Percentiles rank a stretch among this genome's conserved stretches.
These are phyloP conservation scores for Euschistus heros DNA, from an alignment of 1,140 invertebrate species.

Conservation along the genomic window DNA sequence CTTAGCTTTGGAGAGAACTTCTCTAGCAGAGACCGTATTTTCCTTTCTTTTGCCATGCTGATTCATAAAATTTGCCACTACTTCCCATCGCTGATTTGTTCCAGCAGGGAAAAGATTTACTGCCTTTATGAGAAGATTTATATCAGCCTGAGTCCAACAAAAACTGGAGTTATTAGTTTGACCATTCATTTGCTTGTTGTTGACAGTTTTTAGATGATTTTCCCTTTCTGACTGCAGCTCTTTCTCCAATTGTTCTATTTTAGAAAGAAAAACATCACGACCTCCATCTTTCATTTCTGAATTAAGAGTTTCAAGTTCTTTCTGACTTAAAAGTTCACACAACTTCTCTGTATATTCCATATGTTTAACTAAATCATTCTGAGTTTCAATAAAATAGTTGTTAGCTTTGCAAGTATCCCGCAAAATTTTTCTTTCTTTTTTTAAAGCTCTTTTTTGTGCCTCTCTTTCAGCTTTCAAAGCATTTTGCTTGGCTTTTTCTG, in stretches of 20 bases:
- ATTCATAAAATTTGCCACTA: slow-evolving; percentile 90
- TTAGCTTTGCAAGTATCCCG: slow-evolving; percentile 76
- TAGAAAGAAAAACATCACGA: slow-evolving; percentile 44
- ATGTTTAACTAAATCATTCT: slow-evolving; percentile 63
- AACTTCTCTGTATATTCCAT: slow-evolving; percentile 86
- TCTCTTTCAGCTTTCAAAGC: slow-evolving; percentile 79
- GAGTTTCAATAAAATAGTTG: slow-evolving; percentile 69
- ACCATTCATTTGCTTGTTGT: slow-evolving; percentile 32
- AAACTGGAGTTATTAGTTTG: slow-evolving; percentile 32
- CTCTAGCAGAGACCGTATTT: slow-evolving; percentile 55
- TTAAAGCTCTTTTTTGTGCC: slow-evolving; percentile 65
- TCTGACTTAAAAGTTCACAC: slow-evolving; percentile 58
- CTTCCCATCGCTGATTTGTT: slow-evolving; percentile 91
- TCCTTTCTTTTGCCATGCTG: slow-evolving; percentile 60
- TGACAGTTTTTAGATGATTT: slow-evolving; percentile 37
- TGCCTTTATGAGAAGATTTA: slow-evolving; percentile 85
- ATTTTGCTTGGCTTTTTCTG: slow-evolving; percentile 65
- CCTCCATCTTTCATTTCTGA: slow-evolving; percentile 55
- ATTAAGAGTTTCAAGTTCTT: slow-evolving; percentile 58
- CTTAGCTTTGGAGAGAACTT: slow-evolving; percentile 91
- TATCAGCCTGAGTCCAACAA: slow-evolving; percentile 68
- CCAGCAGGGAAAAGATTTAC: slow-evolving; percentile 94
- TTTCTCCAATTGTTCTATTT: slow-evolving; percentile 47
- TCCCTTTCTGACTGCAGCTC: slow-evolving; percentile 65
- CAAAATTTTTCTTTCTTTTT: slow-evolving; percentile 76